Evolutionary conservation across 2,113 vertebrate genomes (phyloP).

Genomic region (Pavo muticus): DNA sequence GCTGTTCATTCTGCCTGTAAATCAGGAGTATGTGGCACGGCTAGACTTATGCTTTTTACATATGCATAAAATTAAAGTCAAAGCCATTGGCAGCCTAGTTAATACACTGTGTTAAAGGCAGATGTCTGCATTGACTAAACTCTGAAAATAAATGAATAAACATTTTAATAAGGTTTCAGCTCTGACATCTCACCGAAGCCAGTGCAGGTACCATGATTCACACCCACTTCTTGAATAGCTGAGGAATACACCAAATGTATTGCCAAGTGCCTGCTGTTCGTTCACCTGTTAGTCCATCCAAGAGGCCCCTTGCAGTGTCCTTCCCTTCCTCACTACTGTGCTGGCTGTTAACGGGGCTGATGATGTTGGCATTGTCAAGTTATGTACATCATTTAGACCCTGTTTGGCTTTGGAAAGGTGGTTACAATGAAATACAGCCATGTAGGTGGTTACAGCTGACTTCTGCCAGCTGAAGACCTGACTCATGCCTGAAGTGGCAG

Average conservation of each 20-base stretch:
- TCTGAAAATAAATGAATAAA: not conserved
- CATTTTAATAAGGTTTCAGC: not conserved
- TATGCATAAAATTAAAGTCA: not conserved
- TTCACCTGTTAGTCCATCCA: not conserved
- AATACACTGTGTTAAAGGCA: not conserved
- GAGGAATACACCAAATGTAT: not conserved
- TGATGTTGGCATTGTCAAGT: not conserved
- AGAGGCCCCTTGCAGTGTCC: not conserved
- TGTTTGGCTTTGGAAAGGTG: not conserved
- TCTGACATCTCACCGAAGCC: not conserved
- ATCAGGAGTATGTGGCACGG: not conserved
- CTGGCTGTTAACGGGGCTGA: not conserved
- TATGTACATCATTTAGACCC: not conserved
- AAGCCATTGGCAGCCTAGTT: not conserved
- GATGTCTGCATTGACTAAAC: not conserved
- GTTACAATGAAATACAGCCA: not conserved
- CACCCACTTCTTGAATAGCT: not conserved
- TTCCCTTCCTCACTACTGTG: not conserved
- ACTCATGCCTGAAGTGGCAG: not conserved
- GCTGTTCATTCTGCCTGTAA: slow-evolving; percentile 10
- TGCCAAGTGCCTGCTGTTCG: not conserved
- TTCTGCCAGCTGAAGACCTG: not conserved
- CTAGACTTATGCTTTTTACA: not conserved
- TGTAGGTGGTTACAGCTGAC: not conserved
- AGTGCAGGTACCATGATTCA: not conserved